phyloP scores from a whole-genome alignment of 53 echinoderm and acorn worm species.

The Mesocentrotus franciscanus region DNA sequence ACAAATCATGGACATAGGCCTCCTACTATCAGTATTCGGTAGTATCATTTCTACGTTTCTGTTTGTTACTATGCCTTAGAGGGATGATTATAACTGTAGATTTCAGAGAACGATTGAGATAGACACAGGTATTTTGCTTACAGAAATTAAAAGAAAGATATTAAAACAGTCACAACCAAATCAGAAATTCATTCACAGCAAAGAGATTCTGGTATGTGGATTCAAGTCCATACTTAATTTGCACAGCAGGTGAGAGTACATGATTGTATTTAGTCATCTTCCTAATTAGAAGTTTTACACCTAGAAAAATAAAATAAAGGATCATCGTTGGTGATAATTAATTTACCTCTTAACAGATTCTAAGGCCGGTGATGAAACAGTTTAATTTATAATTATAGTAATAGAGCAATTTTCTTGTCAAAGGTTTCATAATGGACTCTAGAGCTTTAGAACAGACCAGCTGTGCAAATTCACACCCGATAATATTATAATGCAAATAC shows the following conservation, averaged over 20 bases:
- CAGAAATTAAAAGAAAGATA: not conserved
- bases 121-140: not conserved
- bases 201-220: not conserved
- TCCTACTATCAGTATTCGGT: too few species aligned
- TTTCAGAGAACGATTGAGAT: not conserved
- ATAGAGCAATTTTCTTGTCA: not conserved
- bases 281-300: not conserved
- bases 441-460: not conserved
- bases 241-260: not conserved
- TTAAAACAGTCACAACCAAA: not conserved
- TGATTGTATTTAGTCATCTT: not conserved
- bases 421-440: not conserved
- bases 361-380: not conserved
- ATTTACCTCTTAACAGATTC: too few species aligned
- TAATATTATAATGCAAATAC: conserved; percentile 48
- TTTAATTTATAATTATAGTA: not conserved
- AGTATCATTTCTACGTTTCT: not conserved
- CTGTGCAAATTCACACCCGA: conserved; percentile 58
- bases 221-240: not conserved
- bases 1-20: not conserved
- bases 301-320: not conserved
- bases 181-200: not conserved
- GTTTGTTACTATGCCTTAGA: not conserved
- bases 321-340: not conserved
- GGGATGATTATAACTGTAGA: not conserved